A percentile compares a stretch with the other conserved stretches of the same genome.
Conservation (phyloP, 2,797 vertebrate genomes). For the Leuciscus waleckii region DNA sequence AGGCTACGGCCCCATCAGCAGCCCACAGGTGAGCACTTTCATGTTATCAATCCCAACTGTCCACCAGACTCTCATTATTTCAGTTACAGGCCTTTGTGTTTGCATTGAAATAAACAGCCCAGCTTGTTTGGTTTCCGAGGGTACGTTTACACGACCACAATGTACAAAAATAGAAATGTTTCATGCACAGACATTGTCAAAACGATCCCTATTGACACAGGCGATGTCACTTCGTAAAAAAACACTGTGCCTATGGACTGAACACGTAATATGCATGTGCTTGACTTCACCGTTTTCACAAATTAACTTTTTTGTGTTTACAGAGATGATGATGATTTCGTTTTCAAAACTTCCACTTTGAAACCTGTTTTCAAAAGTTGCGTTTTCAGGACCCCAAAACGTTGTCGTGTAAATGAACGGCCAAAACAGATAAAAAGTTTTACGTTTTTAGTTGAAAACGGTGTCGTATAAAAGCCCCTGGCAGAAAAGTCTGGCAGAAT, state of each 20-base stretch:
- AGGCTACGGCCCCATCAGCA: constrained; percentile 92
- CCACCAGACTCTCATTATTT: background rate
- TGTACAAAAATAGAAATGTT: background rate
- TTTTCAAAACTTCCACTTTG: background rate
- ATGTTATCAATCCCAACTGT: background rate
- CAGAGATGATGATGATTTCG: background rate
- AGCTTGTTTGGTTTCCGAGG: background rate
- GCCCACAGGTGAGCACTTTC: constrained; percentile 83
- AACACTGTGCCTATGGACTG: background rate
- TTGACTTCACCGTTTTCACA: background rate
- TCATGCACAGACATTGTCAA: no score
- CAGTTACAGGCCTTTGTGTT: background rate
- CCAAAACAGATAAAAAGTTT: background rate
- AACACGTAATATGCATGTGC: background rate
- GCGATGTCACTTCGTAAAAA: background rate
- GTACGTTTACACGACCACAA: no score
- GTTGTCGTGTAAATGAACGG: background rate
- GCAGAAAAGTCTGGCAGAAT: background rate
- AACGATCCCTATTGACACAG: background rate
- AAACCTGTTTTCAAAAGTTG: background rate
- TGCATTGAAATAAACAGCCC: background rate
- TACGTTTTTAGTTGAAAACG: no score
- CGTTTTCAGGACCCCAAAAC: background rate
- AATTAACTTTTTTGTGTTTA: background rate
- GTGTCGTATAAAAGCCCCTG: background rate